A percentile compares a stretch with the other conserved stretches of the same genome.
These are phyloP conservation scores for Microtus oregoni DNA, from an alignment of 2,113 vertebrate species.

Conservation along the genomic window DNA sequence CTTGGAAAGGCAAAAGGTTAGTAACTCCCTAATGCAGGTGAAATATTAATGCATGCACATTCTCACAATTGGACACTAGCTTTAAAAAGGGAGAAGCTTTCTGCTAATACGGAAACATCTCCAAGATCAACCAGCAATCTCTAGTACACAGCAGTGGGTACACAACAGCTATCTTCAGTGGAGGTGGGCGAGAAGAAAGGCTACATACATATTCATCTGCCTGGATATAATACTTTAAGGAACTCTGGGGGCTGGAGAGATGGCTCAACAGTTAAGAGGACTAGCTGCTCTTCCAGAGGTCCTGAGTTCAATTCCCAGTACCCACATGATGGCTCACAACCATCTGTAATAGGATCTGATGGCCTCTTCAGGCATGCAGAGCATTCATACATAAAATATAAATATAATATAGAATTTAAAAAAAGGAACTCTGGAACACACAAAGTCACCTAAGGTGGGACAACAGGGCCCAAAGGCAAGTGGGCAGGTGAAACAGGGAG, in stretches of 20 bases:
- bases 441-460: background rate
- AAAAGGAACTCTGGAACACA: background rate
- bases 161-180: fast-evolving
- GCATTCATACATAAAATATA: no score
- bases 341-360: no score
- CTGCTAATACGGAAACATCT: background rate
- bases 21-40: background rate
- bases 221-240: no score
- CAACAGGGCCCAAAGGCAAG: background rate
- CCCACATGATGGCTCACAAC: no score
- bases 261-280: no score
- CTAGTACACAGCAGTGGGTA: background rate
- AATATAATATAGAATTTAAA: no score
- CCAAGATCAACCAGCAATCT: background rate
- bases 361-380: no score
- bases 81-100: background rate
- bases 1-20: background rate
- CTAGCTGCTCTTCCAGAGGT: no score
- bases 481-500: background rate
- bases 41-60: background rate
- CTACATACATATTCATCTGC: fast-evolving
- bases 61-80: background rate
- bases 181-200: background rate
- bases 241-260: no score
- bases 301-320: no score